Evolutionary conservation across 2,797 vertebrate species (phyloP), one percentile per base, ranked within the genome.

Genomic region (Sciaenops ocellatus): DNA sequence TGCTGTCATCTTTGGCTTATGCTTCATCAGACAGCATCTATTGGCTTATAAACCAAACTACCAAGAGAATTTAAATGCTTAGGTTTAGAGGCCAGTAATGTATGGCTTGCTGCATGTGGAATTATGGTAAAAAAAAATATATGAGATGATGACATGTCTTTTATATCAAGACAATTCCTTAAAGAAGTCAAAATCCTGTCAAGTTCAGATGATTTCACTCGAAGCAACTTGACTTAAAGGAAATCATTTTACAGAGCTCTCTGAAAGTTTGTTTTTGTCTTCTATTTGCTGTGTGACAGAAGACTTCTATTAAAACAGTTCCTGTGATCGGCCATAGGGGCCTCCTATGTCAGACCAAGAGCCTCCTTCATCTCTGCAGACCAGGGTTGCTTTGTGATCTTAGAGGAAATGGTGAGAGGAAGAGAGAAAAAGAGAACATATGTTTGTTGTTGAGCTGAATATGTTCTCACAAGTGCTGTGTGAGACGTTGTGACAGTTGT

Each of bases 1-100:
- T 86, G 80, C 90, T 90, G 87, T 86, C 89, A 77, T 83, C 77
- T 83, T 87, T 76, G 80, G 82, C 87, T 89, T 83, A 41, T 73
- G 87, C 87, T 90, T 88, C 84, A 79, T 84, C 82, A 55, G 80
- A 86, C 81, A 79, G 78, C 77, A 79, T 87, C 73, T 84, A 79
- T 81, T 62, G 78, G 80, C 84, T 80, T 84, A 55, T 73, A 74
- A 89, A 82, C 79, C 73, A 76, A 88, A 84, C 80, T 80, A 80
- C 78, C 80, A 66, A 55, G 56, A 89, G 54, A 77, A 79, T 73
- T 68, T 34, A 56, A 83, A 52, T 3, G 77, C 85, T 85, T 74
- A 62, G 50, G 73, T 80, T 78, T 69, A 62, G 60, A 73, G 80
- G 82, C 81, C 80, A 80, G 78, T 85, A 75, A 84, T 76, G 75